A percentile compares a stretch with the other conserved stretches of the same genome.
phyloP scores from a whole-genome alignment of 2,888 invertebrate genomes.

The Phalera bucephala region DNA sequence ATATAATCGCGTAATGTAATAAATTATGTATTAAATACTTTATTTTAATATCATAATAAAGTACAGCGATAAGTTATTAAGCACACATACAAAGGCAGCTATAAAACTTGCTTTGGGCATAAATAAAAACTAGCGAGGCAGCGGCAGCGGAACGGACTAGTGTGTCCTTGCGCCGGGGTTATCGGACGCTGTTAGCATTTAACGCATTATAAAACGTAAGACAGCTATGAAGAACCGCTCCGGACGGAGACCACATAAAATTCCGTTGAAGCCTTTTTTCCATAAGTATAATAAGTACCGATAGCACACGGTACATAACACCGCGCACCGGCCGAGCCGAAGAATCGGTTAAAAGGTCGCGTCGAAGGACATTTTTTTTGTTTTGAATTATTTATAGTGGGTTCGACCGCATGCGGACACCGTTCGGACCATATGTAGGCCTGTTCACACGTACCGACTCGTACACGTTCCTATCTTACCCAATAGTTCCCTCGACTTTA shows the following conservation, averaged over 20 bases:
- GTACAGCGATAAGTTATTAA: constrained; percentile 15
- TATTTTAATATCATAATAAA: constrained; percentile 4
- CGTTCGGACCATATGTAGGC: constrained; percentile 40
- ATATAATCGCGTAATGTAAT: constrained; percentile 1
- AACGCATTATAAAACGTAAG: constrained; percentile 72
- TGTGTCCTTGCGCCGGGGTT: constrained; percentile 77
- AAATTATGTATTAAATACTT: constrained; percentile 3
- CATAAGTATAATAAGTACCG: constrained; percentile 57
- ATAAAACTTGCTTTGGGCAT: constrained; percentile 47
- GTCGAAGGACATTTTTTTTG: constrained; percentile 68
- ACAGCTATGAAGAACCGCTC: constrained; percentile 76
- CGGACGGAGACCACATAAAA: constrained; percentile 68
- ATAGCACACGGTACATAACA: constrained; percentile 63
- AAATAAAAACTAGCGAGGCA: constrained; percentile 56
- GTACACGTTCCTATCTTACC: constrained; percentile 9
- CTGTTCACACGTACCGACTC: constrained; percentile 21
- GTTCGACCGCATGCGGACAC: constrained; percentile 47
- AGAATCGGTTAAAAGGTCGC: constrained; percentile 71
- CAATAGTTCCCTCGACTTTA: neutral
- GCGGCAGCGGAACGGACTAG: constrained; percentile 51
- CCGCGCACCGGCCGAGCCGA: constrained; percentile 27
- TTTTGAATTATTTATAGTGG: constrained; percentile 53
- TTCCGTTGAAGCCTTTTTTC: constrained; percentile 79
- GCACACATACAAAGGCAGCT: constrained; percentile 36
- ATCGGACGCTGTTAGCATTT: constrained; percentile 80